Conservation (phyloP, 2,113 vertebrate species). For the Brienomyrus longianalis region DNA sequence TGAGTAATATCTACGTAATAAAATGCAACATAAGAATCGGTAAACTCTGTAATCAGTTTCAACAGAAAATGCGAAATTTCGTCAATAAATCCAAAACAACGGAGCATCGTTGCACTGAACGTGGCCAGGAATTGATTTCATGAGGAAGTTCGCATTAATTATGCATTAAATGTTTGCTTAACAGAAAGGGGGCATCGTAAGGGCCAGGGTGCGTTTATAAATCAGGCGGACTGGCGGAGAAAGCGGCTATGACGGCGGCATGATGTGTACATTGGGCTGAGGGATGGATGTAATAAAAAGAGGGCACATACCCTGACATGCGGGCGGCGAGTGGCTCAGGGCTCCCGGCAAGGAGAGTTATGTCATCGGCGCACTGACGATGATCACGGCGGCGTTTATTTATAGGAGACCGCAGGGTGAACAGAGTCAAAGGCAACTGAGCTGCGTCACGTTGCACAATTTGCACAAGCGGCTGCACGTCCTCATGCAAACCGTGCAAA, state of each 20-base stretch:
- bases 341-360: background rate
- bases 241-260: background rate
- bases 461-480: background rate
- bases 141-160: background rate
- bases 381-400: background rate
- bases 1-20: background rate
- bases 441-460: no score
- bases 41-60: background rate
- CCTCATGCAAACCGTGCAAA: background rate
- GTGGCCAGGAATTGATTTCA: background rate
- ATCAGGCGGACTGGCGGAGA: background rate
- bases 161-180: background rate
- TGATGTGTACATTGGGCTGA: constrained; percentile 8
- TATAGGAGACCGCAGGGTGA: background rate
- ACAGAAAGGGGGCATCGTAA: background rate
- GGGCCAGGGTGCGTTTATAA: background rate
- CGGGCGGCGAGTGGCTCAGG: background rate
- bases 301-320: background rate
- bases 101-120: background rate
- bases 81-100: background rate
- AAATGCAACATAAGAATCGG: background rate
- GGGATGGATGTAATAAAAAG: background rate
- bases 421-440: background rate
- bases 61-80: background rate
- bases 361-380: background rate